A percentile compares a stretch with the other conserved stretches of the same genome.
These are phyloP conservation scores for Epizoanthus stellaris DNA, from an alignment of 92 coral and sea anemone genomes.

Conservation along the genomic window DNA sequence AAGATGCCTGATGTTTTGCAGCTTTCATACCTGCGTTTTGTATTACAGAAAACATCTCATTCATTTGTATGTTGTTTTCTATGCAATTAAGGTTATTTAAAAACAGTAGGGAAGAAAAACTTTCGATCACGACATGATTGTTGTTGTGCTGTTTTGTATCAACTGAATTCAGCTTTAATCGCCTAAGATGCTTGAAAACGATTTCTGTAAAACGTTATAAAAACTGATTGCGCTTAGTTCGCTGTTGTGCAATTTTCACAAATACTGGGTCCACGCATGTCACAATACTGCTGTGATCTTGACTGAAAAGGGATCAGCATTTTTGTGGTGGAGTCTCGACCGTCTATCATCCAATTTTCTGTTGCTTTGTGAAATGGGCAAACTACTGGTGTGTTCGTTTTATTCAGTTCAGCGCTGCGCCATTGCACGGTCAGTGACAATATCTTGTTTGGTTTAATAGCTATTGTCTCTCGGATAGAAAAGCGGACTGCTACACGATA, in stretches of 20 bases:
- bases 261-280: not conserved
- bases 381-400: not conserved
- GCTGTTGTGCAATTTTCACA: not conserved
- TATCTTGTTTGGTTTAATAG: too few species aligned
- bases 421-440: too few species aligned
- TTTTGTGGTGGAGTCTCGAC: not conserved
- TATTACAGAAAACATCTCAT: not conserved
- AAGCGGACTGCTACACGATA: too few species aligned
- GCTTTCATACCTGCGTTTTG: not conserved
- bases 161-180: not conserved
- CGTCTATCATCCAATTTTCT: not conserved
- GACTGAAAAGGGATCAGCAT: too few species aligned
- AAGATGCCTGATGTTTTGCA: not conserved
- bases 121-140: conserved; percentile 8
- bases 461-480: too few species aligned
- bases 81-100: not conserved
- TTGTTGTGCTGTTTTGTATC: conserved; percentile 5
- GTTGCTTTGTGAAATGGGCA: not conserved
- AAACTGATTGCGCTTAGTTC: not conserved
- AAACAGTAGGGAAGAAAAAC: not conserved
- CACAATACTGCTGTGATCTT: not conserved
- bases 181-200: not conserved
- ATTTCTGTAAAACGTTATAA: not conserved
- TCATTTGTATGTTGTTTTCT: not conserved
- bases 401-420: not conserved